These are phyloP conservation scores for Strigops habroptila DNA, from an alignment of 2,113 vertebrate genomes.

Conservation along the genomic window DNA sequence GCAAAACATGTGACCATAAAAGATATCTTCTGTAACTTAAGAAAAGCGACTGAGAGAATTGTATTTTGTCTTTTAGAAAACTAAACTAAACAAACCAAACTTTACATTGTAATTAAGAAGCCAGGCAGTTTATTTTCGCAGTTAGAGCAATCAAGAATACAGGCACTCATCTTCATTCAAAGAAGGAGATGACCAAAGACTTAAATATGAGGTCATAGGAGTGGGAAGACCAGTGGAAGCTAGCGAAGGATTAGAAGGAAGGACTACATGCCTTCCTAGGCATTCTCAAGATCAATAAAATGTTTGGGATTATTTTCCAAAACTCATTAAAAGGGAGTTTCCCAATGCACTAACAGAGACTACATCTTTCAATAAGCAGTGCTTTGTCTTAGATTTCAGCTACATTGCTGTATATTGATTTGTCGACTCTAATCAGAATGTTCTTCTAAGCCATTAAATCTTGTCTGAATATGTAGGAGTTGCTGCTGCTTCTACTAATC, in stretches of 20 bases:
- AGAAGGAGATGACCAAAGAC: background rate
- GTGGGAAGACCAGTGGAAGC: background rate
- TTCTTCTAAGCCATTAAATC: slow-evolving; percentile 15
- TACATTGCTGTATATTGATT: background rate
- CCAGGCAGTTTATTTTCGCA: background rate
- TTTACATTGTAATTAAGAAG: background rate
- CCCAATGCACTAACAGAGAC: background rate
- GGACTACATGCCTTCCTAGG: background rate
- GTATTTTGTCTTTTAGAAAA: background rate
- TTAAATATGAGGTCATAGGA: background rate
- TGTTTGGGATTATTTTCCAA: background rate
- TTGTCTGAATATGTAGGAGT: background rate
- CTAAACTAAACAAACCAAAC: background rate
- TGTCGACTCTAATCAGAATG: background rate
- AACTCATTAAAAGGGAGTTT: background rate
- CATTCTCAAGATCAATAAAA: background rate
- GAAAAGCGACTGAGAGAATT: background rate
- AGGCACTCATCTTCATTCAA: background rate
- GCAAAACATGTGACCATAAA: background rate
- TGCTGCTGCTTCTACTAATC: background rate
- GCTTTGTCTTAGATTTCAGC: background rate
- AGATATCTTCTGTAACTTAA: background rate
- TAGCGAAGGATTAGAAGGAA: background rate
- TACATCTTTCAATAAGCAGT: background rate
- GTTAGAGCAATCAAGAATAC: background rate